phyloP scores from a whole-genome alignment of 2,797 vertebrate genomes.

The Crax fasciolata region DNA sequence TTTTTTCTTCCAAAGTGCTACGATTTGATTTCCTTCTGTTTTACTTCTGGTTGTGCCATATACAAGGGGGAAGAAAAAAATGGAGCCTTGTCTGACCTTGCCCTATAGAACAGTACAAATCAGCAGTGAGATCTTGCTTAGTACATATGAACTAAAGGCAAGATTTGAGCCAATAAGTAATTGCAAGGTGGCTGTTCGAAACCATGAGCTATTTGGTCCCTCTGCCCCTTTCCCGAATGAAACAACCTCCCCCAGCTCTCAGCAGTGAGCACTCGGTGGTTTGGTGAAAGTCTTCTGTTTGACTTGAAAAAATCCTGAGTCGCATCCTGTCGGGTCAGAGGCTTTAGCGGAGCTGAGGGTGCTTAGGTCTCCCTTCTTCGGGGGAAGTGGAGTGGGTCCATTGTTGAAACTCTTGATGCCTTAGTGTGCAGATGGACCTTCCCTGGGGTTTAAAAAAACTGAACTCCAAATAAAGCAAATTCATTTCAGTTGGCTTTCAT shows the following conservation, averaged over 20 bases:
- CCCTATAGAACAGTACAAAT: background rate
- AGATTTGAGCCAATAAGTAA: background rate
- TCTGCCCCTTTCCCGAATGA: background rate
- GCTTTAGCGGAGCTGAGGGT: background rate
- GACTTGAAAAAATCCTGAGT: background rate
- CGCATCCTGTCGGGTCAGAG: background rate
- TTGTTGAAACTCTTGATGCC: background rate
- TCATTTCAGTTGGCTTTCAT: background rate
- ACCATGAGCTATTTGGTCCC: background rate
- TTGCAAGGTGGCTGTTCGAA: background rate
- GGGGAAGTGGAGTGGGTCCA: background rate
- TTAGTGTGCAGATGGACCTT: background rate
- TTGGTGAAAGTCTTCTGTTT: background rate
- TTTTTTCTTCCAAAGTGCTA: background rate
- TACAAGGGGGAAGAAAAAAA: background rate
- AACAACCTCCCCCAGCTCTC: background rate
- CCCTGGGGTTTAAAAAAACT: background rate
- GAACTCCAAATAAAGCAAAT: background rate
- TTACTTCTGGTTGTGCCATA: background rate
- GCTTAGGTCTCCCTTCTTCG: background rate
- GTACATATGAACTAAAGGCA: background rate
- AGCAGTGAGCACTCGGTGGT: background rate
- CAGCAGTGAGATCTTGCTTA: background rate
- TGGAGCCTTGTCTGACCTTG: rapidly evolving
- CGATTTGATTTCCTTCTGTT: background rate